phyloP scores from a whole-genome alignment of 2,797 vertebrate species.

The Pangasius mekongensis region DNA sequence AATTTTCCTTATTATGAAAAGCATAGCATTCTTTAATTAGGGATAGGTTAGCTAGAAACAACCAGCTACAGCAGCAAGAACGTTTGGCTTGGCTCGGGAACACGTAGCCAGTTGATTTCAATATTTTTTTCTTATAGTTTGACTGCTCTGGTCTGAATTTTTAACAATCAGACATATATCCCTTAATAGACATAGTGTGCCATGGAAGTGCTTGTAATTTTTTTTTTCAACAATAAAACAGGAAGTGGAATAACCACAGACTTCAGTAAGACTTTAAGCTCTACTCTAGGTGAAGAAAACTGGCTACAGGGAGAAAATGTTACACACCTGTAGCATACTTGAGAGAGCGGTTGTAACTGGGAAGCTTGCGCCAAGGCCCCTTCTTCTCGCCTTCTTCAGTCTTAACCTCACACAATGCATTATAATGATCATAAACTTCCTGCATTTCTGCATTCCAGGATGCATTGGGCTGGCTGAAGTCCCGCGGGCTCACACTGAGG shows the following conservation, averaged over 20 bases:
- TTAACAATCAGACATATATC: background rate
- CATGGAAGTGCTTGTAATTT: background rate
- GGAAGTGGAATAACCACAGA: background rate
- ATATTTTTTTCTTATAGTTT: background rate
- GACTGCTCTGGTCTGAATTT: background rate
- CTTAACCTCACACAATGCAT: slow-evolving; percentile 68
- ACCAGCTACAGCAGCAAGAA: background rate
- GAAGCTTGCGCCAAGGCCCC: slow-evolving; percentile 76
- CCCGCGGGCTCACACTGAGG: slow-evolving; percentile 62
- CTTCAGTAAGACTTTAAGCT: background rate
- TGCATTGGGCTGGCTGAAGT: slow-evolving; percentile 82
- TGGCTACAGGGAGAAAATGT: background rate
- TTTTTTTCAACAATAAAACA: background rate
- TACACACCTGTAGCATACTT: slow-evolving; percentile 71
- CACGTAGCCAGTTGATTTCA: background rate
- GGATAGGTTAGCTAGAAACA: background rate
- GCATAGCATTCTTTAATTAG: background rate
- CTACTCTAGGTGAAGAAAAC: background rate
- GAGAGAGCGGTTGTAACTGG: slow-evolving; percentile 79
- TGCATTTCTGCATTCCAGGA: slow-evolving; percentile 82
- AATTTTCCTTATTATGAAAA: background rate
- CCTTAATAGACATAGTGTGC: background rate
- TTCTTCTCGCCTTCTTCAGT: slow-evolving; percentile 59
- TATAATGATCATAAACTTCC: slow-evolving; percentile 74
- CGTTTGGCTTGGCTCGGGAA: background rate